Conservation (phyloP, 2,797 vertebrate species). For the Myotis findleyi region DNA sequence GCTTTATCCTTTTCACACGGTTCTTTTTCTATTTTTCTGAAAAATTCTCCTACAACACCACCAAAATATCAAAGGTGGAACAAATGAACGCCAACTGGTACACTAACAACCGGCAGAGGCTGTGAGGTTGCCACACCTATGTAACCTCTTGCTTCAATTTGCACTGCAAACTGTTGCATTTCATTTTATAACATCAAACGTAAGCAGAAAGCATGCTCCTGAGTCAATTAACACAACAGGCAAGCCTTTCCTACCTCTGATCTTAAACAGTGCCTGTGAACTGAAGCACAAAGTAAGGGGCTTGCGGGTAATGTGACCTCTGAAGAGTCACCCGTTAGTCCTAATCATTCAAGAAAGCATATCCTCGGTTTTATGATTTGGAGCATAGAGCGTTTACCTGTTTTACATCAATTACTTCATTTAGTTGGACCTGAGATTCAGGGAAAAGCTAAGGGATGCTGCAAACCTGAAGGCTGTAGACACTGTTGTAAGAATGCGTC, state of each 20-base stretch:
- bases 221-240: constrained; percentile 42
- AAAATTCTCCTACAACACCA: background rate
- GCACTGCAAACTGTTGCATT: constrained; percentile 49
- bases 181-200: constrained; percentile 63
- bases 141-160: background rate
- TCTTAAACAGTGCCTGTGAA: constrained; percentile 61
- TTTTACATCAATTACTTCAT: constrained; percentile 45
- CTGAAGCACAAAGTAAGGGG: background rate
- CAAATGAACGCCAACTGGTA: background rate
- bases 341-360: background rate
- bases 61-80: background rate
- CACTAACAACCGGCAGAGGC: background rate
- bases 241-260: background rate
- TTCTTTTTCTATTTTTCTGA: constrained; percentile 2
- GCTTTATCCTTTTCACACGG: background rate
- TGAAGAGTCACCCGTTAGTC: constrained; percentile 30
- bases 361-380: constrained; percentile 10
- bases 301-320: constrained; percentile 23
- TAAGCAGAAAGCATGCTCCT: constrained; percentile 63
- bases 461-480: background rate
- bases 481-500: background rate
- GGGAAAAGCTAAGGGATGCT: background rate
- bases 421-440: background rate
- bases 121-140: background rate
- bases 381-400: background rate